Base-by-base conservation (phyloP, 2,797 vertebrate species). In the Parambassis ranga region DNA sequence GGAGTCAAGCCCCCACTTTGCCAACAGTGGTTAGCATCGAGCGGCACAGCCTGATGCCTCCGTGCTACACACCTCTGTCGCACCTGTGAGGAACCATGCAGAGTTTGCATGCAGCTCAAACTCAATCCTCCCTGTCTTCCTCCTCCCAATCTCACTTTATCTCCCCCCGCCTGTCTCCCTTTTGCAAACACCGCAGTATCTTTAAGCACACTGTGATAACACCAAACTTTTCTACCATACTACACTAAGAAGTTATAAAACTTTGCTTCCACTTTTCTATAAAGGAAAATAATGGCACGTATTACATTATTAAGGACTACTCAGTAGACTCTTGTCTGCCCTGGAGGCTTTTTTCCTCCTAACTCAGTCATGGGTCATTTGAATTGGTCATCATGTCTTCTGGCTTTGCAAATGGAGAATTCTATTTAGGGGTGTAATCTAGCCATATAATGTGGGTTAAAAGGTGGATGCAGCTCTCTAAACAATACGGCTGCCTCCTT, bases 1-100 rank as follows among this genome's bases (percentile, higher is more conserved):
- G 86, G 89, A 91, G 85, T 67, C 77, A 58, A 43, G 70, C 65
- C 81, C 74, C 75, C 47, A 64, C 39, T 35, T 79, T 91, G 90
- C 82, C 92, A 90, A 65, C 73, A 65, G 69, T 51, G 55, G 76
- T 91, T 89, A 86, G 58, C 60, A 55, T 85, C 20, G 33, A 66
- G 27, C 59, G 10, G 28, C 44, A 20, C 59, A 37, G 62, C 51
- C 66, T 79, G 76, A 79, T 24, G 31, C 64, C 67, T 79, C 70
- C 23, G 57, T 19, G 9, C 56, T 59, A 38, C 38, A 26, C 36
- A 63, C 70, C 56, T 79, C 43, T 71, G 57, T 71, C 52, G 35
- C 70, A 83, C 70, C 60, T 87, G 81, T 65, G 65, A 81, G 75
- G 69, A 65, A 69, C 47, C 41, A 61, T 7, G 48, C 37, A 49